phyloP scores from a whole-genome alignment of 2,888 invertebrate species.

The Chesias legatella region DNA sequence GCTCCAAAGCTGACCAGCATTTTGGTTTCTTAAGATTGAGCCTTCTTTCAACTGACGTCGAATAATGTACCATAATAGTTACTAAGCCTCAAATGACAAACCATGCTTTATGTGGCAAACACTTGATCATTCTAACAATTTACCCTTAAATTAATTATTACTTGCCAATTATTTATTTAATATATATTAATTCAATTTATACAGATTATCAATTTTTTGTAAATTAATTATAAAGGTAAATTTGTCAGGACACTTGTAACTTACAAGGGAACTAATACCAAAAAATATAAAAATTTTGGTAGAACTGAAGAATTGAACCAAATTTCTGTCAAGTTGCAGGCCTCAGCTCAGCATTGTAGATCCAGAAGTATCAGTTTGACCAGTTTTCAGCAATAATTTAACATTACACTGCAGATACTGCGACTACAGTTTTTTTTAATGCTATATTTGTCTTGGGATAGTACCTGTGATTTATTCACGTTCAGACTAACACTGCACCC shows the following conservation, averaged over 20 bases:
- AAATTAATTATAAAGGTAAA: constrained; percentile 27
- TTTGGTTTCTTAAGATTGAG: no score
- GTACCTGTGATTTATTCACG: constrained; percentile 20
- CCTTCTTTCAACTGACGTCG: no score
- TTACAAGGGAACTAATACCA: constrained; percentile 38
- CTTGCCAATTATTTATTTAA: neutral
- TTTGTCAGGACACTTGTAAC: constrained; percentile 46
- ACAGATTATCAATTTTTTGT: no score
- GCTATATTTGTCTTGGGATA: neutral
- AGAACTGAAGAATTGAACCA: constrained; percentile 22
- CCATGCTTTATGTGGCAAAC: constrained; percentile 13
- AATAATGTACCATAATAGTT: neutral
- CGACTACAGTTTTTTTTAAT: constrained; percentile 1
- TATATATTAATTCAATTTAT: no score
- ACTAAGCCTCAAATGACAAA: constrained; percentile 9
- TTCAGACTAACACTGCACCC: constrained; percentile 22
- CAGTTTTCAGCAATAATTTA: constrained; percentile 10
- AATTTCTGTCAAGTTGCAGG: constrained; percentile 11
- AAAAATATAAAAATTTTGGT: constrained; percentile 14
- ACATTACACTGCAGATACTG: constrained; percentile 1
- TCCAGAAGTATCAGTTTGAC: constrained; percentile 16
- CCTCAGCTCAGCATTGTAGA: constrained; percentile 19
- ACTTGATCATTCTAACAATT: constrained; percentile 10
- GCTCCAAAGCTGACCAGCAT: no score
- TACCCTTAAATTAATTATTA: constrained; percentile 15